A percentile compares a stretch with the other conserved stretches of the same genome.
phyloP scores from a whole-genome alignment of 64 coral and sea anemone species.

The Anthopleura sola region DNA sequence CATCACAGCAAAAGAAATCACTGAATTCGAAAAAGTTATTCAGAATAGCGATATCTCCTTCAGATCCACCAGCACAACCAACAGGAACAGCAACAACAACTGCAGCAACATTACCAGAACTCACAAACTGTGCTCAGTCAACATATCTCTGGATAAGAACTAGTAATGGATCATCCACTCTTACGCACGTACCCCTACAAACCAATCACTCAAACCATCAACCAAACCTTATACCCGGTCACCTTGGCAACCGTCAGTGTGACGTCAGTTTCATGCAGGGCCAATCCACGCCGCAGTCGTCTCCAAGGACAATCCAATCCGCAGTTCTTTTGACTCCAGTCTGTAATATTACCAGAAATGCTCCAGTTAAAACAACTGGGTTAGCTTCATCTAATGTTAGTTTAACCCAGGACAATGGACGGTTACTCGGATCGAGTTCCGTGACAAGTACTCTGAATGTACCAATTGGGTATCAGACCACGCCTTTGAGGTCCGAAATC shows the following conservation, averaged over 20 bases:
- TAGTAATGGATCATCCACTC: not conserved
- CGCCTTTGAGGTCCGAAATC: not conserved
- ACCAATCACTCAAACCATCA: not conserved
- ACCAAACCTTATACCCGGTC: not conserved
- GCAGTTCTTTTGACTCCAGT: not conserved
- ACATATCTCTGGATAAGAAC: constrained; percentile 11
- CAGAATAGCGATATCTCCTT: not conserved
- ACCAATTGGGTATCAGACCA: not conserved
- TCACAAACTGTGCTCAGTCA: not conserved
- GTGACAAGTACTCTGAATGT: not conserved
- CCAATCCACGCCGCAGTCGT: not conserved
- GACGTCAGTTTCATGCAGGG: not conserved
- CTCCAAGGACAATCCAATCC: not conserved
- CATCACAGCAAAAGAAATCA: constrained; percentile 5
- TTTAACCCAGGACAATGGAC: not conserved
- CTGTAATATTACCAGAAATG: not conserved
- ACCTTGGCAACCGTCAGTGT: not conserved
- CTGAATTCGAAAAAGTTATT: not conserved
- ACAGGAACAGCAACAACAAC: not conserved
- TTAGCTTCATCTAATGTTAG: not conserved
- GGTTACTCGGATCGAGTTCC: not conserved
- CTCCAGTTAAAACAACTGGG: not conserved
- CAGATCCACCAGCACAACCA: not conserved
- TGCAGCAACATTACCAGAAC: not conserved
- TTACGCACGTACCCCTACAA: not conserved